A percentile compares a stretch with the other conserved stretches of the same genome.
Evolutionary conservation across 2,113 vertebrate genomes (phyloP).

Genomic region (Myiozetetes cayanensis): DNA sequence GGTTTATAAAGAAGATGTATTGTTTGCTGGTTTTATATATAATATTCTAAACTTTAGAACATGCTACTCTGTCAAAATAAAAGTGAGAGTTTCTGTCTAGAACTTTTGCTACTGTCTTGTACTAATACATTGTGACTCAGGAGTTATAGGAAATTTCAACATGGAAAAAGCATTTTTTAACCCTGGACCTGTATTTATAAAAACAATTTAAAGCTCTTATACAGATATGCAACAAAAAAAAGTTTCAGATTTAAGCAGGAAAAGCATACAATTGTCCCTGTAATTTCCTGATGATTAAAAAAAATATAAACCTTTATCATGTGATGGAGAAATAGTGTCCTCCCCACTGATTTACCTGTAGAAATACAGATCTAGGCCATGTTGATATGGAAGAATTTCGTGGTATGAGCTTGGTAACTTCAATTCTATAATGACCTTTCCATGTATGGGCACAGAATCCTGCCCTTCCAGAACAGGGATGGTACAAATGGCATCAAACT

Average conservation of each 20-base stretch:
- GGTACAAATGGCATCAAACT: background rate
- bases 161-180: background rate
- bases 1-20: background rate
- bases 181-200: background rate
- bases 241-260: background rate
- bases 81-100: background rate
- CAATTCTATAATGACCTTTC: background rate
- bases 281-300: background rate
- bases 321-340: background rate
- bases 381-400: background rate
- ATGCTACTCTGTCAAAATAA: background rate
- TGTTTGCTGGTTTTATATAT: conserved; percentile 1
- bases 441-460: background rate
- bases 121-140: background rate
- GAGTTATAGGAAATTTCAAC: background rate
- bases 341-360: background rate
- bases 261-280: background rate
- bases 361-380: background rate
- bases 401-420: background rate
- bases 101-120: background rate
- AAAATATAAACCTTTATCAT: background rate
- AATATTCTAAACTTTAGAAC: background rate
- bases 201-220: background rate
- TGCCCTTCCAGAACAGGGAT: background rate
- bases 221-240: background rate